Percentiles rank a stretch among this genome's conserved stretches.
phyloP scores from a whole-genome alignment of 2,888 invertebrate genomes.

The Brachyopa scutellaris region DNA sequence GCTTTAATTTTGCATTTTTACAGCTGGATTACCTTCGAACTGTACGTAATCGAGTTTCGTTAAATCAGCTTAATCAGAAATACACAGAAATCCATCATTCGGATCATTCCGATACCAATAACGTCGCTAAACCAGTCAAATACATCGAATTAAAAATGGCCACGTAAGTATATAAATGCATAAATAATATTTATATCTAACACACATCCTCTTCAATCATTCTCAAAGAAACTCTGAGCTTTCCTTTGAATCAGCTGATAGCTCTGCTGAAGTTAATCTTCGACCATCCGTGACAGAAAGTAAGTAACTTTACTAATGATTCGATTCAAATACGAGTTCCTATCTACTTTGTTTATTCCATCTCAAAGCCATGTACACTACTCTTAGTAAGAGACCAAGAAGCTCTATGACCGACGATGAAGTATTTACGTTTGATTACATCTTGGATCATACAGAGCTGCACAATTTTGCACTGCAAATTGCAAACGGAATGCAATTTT shows the following conservation, averaged over 20 bases:
- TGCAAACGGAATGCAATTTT: conserved; percentile 90
- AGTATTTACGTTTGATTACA: conserved; percentile 77
- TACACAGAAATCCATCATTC: background rate
- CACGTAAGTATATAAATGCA: conserved; percentile 57
- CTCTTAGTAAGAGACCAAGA: conserved; percentile 74
- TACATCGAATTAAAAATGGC: conserved; percentile 79
- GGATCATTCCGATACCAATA: background rate
- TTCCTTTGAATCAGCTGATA: conserved; percentile 39
- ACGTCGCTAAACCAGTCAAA: conserved; percentile 73
- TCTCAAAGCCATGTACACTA: conserved; percentile 78
- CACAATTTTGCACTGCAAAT: conserved; percentile 90
- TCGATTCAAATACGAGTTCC: background rate
- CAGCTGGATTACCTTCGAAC: conserved; percentile 63
- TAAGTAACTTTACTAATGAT: conserved; percentile 78
- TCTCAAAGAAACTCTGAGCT: conserved; percentile 39
- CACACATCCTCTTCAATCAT: background rate
- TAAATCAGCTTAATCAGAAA: conserved; percentile 13
- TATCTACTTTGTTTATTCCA: too few relatives aligned
- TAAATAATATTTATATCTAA: background rate
- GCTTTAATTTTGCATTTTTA: background rate
- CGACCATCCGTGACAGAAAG: conserved; percentile 85
- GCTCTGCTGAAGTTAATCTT: conserved; percentile 20
- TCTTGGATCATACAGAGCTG: conserved; percentile 83
- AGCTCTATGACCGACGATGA: conserved; percentile 71
- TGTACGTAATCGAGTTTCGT: conserved; percentile 36